These are phyloP conservation scores for Eucera pruinosa DNA, from an alignment of 2,888 invertebrate species.

Conservation along the genomic window DNA sequence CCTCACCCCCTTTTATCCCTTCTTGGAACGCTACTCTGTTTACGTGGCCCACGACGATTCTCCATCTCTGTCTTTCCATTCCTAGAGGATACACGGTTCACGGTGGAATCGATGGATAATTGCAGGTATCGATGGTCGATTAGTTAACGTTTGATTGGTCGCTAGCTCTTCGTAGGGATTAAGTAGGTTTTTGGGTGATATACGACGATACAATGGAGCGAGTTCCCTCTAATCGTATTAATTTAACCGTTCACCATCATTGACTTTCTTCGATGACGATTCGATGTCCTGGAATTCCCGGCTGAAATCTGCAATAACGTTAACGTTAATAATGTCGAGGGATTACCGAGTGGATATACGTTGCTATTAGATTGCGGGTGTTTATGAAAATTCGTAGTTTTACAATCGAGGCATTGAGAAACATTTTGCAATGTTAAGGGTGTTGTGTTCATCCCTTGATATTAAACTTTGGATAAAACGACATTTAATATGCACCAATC, in stretches of 20 bases:
- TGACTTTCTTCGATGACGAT: neutral
- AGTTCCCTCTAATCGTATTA: neutral
- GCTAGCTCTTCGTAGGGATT: neutral
- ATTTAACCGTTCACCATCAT: neutral
- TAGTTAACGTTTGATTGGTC: neutral
- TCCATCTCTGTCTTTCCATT: neutral
- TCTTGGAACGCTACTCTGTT: conserved; percentile 23
- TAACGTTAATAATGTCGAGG: no score
- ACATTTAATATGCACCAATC: no score
- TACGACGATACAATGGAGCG: conserved; percentile 10
- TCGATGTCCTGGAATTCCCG: conserved; percentile 8
- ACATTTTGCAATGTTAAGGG: no score
- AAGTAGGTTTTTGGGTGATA: neutral
- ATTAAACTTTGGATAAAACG: no score
- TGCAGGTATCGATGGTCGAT: conserved; percentile 11
- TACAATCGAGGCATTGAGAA: no score
- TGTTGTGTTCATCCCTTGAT: no score
- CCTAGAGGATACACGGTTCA: conserved; percentile 8
- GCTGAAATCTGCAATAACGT: no score
- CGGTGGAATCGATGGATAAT: conserved; percentile 14
- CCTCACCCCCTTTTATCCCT: neutral
- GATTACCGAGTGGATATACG: no score
- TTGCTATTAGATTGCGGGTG: no score
- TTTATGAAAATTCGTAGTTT: no score
- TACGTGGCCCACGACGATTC: conserved; percentile 2